phyloP scores from a whole-genome alignment of 2,888 invertebrate species.

The Apodemia mormo region DNA sequence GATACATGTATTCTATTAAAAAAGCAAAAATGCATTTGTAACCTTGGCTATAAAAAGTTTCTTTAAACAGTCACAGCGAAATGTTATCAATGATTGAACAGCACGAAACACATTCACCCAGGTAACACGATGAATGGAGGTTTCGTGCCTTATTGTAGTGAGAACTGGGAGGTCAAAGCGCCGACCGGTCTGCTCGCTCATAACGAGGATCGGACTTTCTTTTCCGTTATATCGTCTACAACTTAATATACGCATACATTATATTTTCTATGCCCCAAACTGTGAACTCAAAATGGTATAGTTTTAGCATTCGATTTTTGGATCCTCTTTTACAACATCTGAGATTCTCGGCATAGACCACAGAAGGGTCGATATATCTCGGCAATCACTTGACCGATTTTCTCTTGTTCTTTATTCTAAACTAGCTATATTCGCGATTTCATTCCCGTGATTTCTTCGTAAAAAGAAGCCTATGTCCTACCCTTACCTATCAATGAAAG shows the following conservation, averaged over 20 bases:
- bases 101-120: conserved; percentile 16
- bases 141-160: conserved; percentile 27
- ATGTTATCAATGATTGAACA: conserved; percentile 14
- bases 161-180: conserved; percentile 61
- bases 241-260: conserved; percentile 7
- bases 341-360: too few relatives aligned
- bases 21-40: not conserved
- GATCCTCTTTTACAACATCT: too few relatives aligned
- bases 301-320: too few relatives aligned
- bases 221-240: conserved; percentile 59
- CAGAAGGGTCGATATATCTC: too few relatives aligned
- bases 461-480: too few relatives aligned
- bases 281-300: too few relatives aligned
- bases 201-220: conserved; percentile 61
- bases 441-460: too few relatives aligned
- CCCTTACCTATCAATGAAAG: too few relatives aligned
- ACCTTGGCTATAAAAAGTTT: conserved; percentile 21
- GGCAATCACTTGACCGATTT: too few relatives aligned
- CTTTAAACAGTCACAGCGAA: conserved; percentile 19
- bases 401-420: too few relatives aligned
- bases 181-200: conserved; percentile 54
- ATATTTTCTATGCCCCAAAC: not conserved
- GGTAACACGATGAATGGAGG: conserved; percentile 11
- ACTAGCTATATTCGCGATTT: too few relatives aligned
- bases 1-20: too few relatives aligned